A percentile compares a stretch with the other conserved stretches of the same genome.
Conservation (phyloP, 1,140 invertebrate species). For the Drosophila sulfurigaster region DNA sequence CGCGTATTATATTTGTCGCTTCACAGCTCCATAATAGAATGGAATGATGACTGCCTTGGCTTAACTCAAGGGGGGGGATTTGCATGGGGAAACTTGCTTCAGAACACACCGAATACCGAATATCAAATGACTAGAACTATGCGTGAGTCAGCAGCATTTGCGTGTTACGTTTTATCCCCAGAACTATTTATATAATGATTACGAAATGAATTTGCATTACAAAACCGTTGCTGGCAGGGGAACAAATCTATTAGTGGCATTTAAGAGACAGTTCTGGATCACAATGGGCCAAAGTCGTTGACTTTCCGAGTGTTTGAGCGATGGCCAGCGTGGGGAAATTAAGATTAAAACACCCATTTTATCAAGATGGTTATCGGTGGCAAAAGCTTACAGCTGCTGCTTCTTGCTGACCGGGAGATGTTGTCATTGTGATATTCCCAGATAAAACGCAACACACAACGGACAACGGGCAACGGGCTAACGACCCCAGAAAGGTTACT, state of each 20-base stretch:
- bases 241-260: constrained; percentile 35
- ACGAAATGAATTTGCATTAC: constrained; percentile 76
- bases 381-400: constrained; percentile 23
- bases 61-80: constrained; percentile 49
- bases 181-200: constrained; percentile 71
- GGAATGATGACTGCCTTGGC: constrained; percentile 46
- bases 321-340: constrained; percentile 30
- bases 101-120: constrained; percentile 3
- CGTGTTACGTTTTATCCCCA: constrained; percentile 46
- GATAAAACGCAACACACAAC: constrained; percentile 44
- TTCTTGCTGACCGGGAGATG: constrained; percentile 26
- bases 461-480: constrained; percentile 52
- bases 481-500: constrained; percentile 62
- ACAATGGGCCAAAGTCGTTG: constrained; percentile 73
- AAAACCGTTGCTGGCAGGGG: constrained; percentile 47
- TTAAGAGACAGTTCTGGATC: constrained; percentile 68
- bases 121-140: constrained; percentile 36
- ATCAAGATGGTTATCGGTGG: constrained; percentile 38
- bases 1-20: constrained; percentile 47
- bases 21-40: constrained; percentile 15
- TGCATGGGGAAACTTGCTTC: constrained; percentile 53
- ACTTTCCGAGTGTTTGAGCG: constrained; percentile 46
- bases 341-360: constrained; percentile 22
- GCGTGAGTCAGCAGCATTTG: constrained; percentile 66
- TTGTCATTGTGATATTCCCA: constrained; percentile 28